Base-by-base conservation (phyloP, 2,113 vertebrate genomes). In the Grammomys dolichurus region DNA sequence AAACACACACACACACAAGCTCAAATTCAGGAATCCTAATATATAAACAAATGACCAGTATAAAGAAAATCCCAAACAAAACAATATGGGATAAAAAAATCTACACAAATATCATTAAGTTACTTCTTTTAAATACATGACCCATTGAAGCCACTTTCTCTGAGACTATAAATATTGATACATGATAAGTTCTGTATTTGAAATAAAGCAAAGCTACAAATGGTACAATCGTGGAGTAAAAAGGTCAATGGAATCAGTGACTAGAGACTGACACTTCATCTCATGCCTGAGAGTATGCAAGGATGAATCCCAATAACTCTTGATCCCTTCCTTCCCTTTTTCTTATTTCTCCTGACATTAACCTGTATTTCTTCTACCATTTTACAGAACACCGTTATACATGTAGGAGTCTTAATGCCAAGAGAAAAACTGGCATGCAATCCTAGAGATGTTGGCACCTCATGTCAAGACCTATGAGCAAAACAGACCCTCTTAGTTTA, bases 171-270 rank as follows among this genome's bases (percentile, higher is more conserved):
- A 94, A 96, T 96, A 95, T 90, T 96, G 70, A 93, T 87, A 76
- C 96, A 60, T 81, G 24, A 54, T 94, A 91, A 93, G n/a, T 58
- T 93, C 43, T 90, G 3, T 16, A 93, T 28, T 46, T 96, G 82
- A 96, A 95, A 93, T 93, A 97, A n/a, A 96, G 67, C 8, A 80
- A 95, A 91, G 86, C 56, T 97, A 8, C 63, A 94, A 96, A 65
- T 81, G 31, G 24, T 92, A 76, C 16, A 19, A 36, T 77, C 26
- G 12, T 56, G 33, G 51, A 54, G 70, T 97, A 46, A 95, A 58
- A 93, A 82, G 90, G 54, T 54, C 69, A 94, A 22, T 54, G 86
- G 58, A 46, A 90, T 67, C 82, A 93, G 24, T 73, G 70, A 96
- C 58, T 13, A 76, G 26, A 54, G n/a, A 82, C 90, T 96, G 10